These are phyloP conservation scores for Phengaris arion DNA, from an alignment of 2,888 invertebrate species.

Conservation along the genomic window DNA sequence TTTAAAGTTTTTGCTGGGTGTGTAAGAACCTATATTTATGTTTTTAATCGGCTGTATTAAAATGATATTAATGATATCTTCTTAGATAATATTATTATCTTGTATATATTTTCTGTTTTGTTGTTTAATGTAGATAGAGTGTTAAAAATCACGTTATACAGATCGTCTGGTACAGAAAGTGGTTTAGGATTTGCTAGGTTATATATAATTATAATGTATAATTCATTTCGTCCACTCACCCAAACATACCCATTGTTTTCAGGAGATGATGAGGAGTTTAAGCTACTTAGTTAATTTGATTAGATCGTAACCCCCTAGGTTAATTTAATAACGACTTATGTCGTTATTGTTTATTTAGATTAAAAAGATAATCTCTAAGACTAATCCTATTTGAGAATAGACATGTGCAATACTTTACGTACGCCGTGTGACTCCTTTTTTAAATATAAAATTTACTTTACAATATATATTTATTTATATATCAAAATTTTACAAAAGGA, in stretches of 20 bases:
- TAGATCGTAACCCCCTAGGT: background rate
- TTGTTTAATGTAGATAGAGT: constrained; percentile 2
- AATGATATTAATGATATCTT: background rate
- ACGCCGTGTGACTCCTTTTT: background rate
- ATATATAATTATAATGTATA: no score
- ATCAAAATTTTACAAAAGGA: background rate
- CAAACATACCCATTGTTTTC: no score
- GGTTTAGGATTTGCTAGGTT: no score
- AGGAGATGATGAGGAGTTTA: no score
- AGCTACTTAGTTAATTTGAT: background rate
- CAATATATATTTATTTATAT: no score
- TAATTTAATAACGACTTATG: background rate
- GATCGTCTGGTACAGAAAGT: no score
- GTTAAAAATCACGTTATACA: background rate
- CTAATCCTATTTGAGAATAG: background rate
- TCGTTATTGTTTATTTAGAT: background rate
- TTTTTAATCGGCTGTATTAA: constrained; percentile 7
- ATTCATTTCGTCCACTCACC: no score
- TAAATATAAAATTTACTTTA: background rate
- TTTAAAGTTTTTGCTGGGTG: background rate
- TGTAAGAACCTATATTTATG: constrained; percentile 6
- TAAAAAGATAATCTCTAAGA: background rate
- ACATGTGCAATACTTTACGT: background rate
- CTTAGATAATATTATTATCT: no score
- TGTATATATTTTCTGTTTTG: background rate